Evolutionary conservation across 2,113 vertebrate species (phyloP), one percentile per base, ranked within the genome.

Genomic region (Notarius quadriscutis): DNA sequence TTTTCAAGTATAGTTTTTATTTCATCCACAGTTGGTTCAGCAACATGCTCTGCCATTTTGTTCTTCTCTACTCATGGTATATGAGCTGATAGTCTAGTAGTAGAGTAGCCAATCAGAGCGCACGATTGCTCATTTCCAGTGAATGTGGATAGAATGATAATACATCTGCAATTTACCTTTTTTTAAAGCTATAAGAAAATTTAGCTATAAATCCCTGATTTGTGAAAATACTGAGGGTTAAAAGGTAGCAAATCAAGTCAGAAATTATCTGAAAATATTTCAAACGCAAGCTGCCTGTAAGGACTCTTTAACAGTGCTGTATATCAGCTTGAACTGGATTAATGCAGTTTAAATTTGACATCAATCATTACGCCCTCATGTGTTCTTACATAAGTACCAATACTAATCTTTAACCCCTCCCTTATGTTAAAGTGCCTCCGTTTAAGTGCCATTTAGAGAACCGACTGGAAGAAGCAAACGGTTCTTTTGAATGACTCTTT

Each of bases 261-360:
- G 41, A 41, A 41, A 41, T 41, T 30, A 18, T 75, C 12, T 57
- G 53, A 30, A 41, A 17, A 8, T 4, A 80, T 20, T 80, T 58
- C 53, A 12, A 7, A 17, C 4, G 41, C 8, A 72, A 55, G 55
- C 8, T 53, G 20, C 4, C n/a, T 15, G 25, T 78, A 20, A 77
- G 55, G 55, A 17, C 50, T n/a, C 22, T n/a, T 27, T 63, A 11
- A 27, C 14, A 4, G 22, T 17, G 57, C 53, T 9, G 71, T 77
- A 7, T 78, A 78, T 78, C 41, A 65, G n/a, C 6, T 25, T 12
- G 7, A 55, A 60, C 12, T 50, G 60, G 17, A 86, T 86, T 86
- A 86, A 86, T 86, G 74, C n/a, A 2, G 25, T 41, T 79, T 80
- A 8, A 55, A 86, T 63, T 58, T 80, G 78, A 80, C 78, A 79